Evolutionary conservation across 2,797 vertebrate species (phyloP), one percentile per base, ranked within the genome.

Genomic region (Girardinus metallicus): DNA sequence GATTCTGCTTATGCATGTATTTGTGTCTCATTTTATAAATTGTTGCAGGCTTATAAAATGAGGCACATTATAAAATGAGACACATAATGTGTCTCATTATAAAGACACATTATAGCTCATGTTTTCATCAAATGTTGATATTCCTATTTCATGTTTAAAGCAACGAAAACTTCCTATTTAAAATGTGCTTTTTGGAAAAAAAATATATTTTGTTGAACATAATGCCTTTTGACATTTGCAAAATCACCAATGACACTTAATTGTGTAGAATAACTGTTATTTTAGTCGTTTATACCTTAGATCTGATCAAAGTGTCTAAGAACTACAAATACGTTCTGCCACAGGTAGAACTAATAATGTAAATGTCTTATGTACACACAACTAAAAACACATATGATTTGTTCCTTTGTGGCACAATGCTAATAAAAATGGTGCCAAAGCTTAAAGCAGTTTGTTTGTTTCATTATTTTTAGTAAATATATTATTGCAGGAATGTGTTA

Each of bases 1-100:
- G 26, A 71, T 71, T 43, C 10, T 68, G 64, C 41, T 71, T 6
- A 44, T 71, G 21, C 2, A 68, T 23, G 36, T 12, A 39, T 39
- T 68, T 68, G 21, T 68, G 68, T 71, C 68, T 71, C 26, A 44
- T 71, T 71, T 43, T 44, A 71, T 71, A 15, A 26, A 71, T 68
- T 29, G 11, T 16, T 44, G 41, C 39, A 70, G 29, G 68, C n/a
- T 71, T 29, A 71, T 43, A 43, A 43, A 43, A 43, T 41, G 9
- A 43, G 43, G 43, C 43, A 2, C 43, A 43, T 43, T 43, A 10
- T 43, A 43, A 10, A 43, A 43, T 43, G 43, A 43, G 43, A 43
- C 43, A 43, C 2, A 43, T 43, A 43, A 43, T 10, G 41, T 10
- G 43, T 43, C 43, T 43, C 43, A 43, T 43, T 43, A 43, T 43